Percentiles rank a stretch among this genome's conserved stretches.
Conservation (phyloP, 2,113 vertebrate genomes). For the Andinoacara biseriatus region DNA sequence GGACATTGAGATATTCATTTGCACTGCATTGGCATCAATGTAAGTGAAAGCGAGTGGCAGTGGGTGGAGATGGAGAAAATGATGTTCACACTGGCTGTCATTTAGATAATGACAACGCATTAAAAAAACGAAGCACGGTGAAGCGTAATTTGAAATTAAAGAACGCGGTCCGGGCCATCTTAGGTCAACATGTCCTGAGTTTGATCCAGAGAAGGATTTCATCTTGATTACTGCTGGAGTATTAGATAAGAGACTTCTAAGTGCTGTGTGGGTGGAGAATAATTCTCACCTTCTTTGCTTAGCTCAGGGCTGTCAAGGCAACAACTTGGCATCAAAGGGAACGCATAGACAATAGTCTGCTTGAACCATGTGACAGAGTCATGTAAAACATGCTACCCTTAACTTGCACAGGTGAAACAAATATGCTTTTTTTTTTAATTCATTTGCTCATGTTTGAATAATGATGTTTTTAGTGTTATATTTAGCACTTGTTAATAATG, state of each 20-base stretch:
- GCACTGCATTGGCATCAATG: neutral
- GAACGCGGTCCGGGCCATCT: neutral
- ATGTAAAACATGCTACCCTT: conserved; percentile 10
- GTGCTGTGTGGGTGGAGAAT: conserved; percentile 60
- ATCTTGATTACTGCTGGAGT: conserved; percentile 33
- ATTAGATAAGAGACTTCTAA: conserved; percentile 64
- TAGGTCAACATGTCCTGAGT: conserved; percentile 41
- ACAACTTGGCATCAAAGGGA: conserved; percentile 37
- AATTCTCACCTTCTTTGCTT: conserved; percentile 67
- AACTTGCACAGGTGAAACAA: conserved; percentile 21
- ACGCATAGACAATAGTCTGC: conserved; percentile 33
- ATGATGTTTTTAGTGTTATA: conserved; percentile 38
- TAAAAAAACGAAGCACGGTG: conserved; percentile 4
- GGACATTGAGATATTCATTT: conserved; percentile 29
- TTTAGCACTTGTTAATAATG: conserved; percentile 39
- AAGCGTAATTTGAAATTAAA: conserved; percentile 16
- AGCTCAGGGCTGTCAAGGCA: conserved; percentile 59
- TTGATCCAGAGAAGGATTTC: conserved; percentile 50
- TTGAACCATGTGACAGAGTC: conserved; percentile 10
- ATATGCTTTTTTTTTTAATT: conserved; percentile 12
- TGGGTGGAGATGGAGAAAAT: neutral
- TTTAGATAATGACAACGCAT: conserved; percentile 19
- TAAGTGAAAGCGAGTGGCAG: neutral
- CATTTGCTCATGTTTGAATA: conserved; percentile 37
- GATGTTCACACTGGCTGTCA: neutral